Evolutionary conservation across 2,888 invertebrate genomes (phyloP), one percentile per base, ranked within the genome.

Genomic region (Ditylenchus weischeri): DNA sequence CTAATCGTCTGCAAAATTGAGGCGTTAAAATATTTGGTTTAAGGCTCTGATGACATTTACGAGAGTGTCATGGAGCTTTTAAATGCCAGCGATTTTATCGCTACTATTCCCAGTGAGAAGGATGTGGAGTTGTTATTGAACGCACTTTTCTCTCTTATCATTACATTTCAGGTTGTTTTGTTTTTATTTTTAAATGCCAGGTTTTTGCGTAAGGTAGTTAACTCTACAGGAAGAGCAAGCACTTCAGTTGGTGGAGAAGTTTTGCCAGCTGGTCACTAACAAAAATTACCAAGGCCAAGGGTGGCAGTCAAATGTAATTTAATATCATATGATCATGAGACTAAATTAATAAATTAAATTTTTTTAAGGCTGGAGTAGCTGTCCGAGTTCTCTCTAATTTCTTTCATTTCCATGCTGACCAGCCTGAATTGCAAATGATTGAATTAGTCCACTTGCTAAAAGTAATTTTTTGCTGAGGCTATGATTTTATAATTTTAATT

Each of bases 81-180:
- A 36, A 62, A 66, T 48, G 60, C 50, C 11, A 63, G 58, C 48
- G 59, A 57, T 13, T 21, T 66, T 5, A 49, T 75, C 36, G 69
- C 48, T 11, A 19, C 50, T 47, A 18, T 61, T 59, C 62, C 54
- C 11, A 65, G 13, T 36, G 80, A 79, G 62, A 66, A 68, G 10
- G 93, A 94, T 83, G 90, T 93, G 78, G 95, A 95, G 87, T 90
- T 90, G 78, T 90, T 93, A 64, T 87, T 96, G 15, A 94, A 94
- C 86, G 93, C 94, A 84, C 92, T 96, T 85, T 93, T 94, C 5
- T 94, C 94, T 8, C 90, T 96, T 75, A 90, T 95, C 88, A 90
- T 94, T 19, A 75, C 84, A 88, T 90, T 93, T 15, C 43, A 43
- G 43, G 43, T 43, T 43, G n/a, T 43, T 2, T 4, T 4, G 5